Conservation (phyloP, 2,888 invertebrate genomes). For the Phyllotreta striolata region DNA sequence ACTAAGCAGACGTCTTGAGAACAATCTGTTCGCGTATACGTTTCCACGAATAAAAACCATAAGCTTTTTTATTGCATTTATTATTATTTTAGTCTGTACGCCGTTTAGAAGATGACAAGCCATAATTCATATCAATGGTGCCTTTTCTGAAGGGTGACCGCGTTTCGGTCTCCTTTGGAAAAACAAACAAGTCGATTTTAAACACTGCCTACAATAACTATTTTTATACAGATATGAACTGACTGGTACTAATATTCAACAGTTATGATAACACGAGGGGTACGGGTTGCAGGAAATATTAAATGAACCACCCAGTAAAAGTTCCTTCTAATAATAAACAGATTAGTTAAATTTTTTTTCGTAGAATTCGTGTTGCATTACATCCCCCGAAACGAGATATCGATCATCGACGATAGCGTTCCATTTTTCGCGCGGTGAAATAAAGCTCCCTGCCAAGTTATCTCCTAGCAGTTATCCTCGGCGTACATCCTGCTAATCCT, state of each 20-base stretch:
- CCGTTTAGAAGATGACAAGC: neutral
- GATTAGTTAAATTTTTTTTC: neutral
- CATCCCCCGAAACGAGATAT: constrained; percentile 16
- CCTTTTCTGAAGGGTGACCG: neutral
- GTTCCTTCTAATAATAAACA: too few species aligned
- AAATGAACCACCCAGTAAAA: too few species aligned
- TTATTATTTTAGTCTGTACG: constrained; percentile 2
- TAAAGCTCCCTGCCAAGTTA: constrained; percentile 30
- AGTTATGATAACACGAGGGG: too few species aligned
- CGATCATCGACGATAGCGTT: constrained; percentile 9
- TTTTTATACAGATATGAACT: too few species aligned
- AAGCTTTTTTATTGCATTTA: constrained; percentile 5
- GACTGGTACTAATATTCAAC: too few species aligned
- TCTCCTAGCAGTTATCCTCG: constrained; percentile 34
- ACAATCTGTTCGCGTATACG: constrained; percentile 13
- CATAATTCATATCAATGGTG: constrained; percentile 1
- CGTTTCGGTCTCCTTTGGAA: neutral
- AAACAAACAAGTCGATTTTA: constrained; percentile 1
- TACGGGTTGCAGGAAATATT: too few species aligned
- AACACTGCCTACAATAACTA: neutral
- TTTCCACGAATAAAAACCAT: neutral
- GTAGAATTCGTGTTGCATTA: constrained; percentile 20
- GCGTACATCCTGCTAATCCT: constrained; percentile 31
- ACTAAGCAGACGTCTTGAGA: constrained; percentile 30
- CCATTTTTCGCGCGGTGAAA: constrained; percentile 1